phyloP scores from a whole-genome alignment of 2,888 invertebrate species.

The Eupelmus urozonus region DNA sequence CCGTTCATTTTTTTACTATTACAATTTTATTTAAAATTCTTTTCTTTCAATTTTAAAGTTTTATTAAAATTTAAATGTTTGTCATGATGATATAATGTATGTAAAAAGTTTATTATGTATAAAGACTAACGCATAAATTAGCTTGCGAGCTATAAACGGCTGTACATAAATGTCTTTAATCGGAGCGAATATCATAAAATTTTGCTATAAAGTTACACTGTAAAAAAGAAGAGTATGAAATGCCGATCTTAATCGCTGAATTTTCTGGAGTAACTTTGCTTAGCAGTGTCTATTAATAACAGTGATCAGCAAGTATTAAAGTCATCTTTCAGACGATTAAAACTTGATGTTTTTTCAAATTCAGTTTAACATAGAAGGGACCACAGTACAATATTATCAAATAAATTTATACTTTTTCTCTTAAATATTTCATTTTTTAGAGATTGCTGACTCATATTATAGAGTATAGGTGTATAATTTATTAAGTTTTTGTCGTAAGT shows the following conservation, averaged over 20 bases:
- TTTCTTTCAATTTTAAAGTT: background rate
- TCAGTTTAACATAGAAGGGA: constrained; percentile 66
- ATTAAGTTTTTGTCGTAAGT: constrained; percentile 43
- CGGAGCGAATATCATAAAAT: constrained; percentile 40
- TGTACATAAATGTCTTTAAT: constrained; percentile 51
- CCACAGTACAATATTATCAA: constrained; percentile 65
- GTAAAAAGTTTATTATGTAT: constrained; percentile 42
- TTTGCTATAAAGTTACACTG: constrained; percentile 50
- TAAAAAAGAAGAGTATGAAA: constrained; percentile 48
- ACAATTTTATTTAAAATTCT: background rate
- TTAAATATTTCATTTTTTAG: constrained; percentile 1
- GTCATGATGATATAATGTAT: constrained; percentile 11
- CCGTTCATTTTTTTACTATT: constrained; percentile 12
- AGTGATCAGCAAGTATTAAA: constrained; percentile 10
- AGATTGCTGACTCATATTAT: constrained; percentile 27
- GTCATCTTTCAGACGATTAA: constrained; percentile 40
- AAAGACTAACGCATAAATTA: constrained; percentile 41
- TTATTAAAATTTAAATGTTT: constrained; percentile 9
- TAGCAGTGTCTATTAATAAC: constrained; percentile 38
- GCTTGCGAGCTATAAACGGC: constrained; percentile 39
- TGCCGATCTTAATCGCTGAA: constrained; percentile 42
- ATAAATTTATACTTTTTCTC: constrained; percentile 57
- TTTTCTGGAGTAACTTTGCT: constrained; percentile 19
- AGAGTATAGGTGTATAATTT: background rate
- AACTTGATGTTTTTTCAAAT: constrained; percentile 59